Percentiles rank a stretch among this genome's conserved stretches.
phyloP scores from a whole-genome alignment of 35 echinoderm and acorn worm genomes.

The Anneissia japonica region DNA sequence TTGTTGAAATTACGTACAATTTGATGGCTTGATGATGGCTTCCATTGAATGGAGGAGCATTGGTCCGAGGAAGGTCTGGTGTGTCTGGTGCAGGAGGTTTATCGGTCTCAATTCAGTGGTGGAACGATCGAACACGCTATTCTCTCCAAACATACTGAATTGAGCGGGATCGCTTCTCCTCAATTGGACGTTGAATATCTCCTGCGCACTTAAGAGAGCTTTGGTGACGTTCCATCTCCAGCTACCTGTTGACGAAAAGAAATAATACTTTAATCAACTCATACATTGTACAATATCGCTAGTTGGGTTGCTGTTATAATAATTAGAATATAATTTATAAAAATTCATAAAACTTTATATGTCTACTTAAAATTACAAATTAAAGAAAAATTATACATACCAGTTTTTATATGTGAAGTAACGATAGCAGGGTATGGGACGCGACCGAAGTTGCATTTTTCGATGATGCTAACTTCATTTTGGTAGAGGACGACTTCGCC shows the following conservation, averaged over 20 bases:
- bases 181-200: constrained; percentile 9
- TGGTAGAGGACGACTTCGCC: constrained; percentile 51
- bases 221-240: constrained; percentile 96
- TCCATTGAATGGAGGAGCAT: constrained; percentile 77
- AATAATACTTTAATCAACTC: neutral
- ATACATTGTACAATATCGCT: no score
- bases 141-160: constrained; percentile 43
- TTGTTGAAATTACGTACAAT: constrained; percentile 73
- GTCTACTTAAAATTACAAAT: neutral
- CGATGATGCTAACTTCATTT: constrained; percentile 12
- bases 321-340: neutral
- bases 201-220: constrained; percentile 71
- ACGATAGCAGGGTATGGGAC: constrained; percentile 65
- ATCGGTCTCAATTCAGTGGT: constrained; percentile 67
- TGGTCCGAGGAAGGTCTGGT: constrained; percentile 68
- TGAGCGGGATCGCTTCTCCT: neutral
- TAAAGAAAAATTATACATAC: no score
- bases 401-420: constrained; percentile 77
- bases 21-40: constrained; percentile 87
- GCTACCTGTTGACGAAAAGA: constrained; percentile 53
- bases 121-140: constrained; percentile 30
- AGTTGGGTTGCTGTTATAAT: neutral
- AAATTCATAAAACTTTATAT: neutral
- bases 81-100: constrained; percentile 66
- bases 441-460: constrained; percentile 50